Conservation (phyloP, 1,140 invertebrate genomes). For the Drosophila mojavensis region DNA sequence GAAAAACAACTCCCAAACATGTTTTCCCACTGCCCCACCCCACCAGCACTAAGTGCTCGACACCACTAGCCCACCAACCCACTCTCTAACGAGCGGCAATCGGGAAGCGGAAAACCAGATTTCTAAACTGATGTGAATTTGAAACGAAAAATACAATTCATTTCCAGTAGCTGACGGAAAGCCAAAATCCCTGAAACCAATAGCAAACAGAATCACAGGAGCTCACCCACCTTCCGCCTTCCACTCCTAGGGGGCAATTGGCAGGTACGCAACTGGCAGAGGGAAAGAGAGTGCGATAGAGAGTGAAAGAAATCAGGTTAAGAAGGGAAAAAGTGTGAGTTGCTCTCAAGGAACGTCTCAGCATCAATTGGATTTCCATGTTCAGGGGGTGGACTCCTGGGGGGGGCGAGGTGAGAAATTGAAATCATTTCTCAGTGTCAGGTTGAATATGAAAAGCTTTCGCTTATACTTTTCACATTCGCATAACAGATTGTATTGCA, state of each 20-base stretch:
- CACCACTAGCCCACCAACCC: background rate
- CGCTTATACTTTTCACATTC: constrained; percentile 21
- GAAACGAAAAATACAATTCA: constrained; percentile 44
- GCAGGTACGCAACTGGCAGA: constrained; percentile 26
- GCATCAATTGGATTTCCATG: constrained; percentile 39
- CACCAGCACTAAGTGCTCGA: background rate
- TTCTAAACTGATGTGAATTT: constrained; percentile 62
- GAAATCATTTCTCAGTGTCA: constrained; percentile 63
- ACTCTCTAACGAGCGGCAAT: constrained; percentile 10
- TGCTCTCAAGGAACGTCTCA: background rate
- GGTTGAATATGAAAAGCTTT: constrained; percentile 47
- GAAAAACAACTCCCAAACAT: constrained; percentile 28
- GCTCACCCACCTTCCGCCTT: background rate
- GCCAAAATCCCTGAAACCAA: background rate
- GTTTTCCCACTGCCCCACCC: constrained; percentile 5
- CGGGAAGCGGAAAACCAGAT: constrained; percentile 34
- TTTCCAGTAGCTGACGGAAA: constrained; percentile 21
- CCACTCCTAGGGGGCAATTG: constrained; percentile 1
- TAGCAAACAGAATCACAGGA: background rate
- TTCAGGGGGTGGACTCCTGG: background rate
- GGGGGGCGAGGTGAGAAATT: constrained; percentile 43
- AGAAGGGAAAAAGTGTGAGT: background rate
- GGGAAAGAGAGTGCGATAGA: background rate
- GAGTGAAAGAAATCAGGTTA: background rate
- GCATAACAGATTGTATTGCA: constrained; percentile 32